Base-by-base conservation (phyloP, 1,140 invertebrate genomes). In the Drosophila setifemur region DNA sequence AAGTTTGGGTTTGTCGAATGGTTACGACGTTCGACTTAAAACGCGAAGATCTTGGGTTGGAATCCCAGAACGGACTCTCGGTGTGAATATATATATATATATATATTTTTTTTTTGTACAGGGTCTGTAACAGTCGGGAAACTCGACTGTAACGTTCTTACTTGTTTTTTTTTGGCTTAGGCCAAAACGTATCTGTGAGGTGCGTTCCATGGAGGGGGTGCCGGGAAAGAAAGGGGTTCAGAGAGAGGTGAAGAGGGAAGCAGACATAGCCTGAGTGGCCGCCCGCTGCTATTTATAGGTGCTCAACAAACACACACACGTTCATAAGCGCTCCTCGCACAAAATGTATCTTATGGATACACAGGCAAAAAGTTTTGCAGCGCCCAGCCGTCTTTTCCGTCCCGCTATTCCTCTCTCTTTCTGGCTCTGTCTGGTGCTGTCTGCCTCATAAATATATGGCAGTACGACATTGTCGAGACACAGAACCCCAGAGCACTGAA, bases 291-390 rank as follows among this genome's bases (percentile, higher is more conserved):
- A 85, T 85, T 85, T 85, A 86, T 85, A 85, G 78, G 78, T 54
- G 78, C 69, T 58, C 26, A 61, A 61, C 57, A 57, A 61, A 61
- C 57, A 61, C 53, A 57, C 57, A 76, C 73, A 76, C 61, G 53
- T 57, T 64, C 57, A 45, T 63, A 37, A 29, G 31, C 19, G 14
- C 50, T 49, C 23, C 31, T 29, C 42, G 49, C 40, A 70, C 39
- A 73, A 60, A 72, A 64, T 85, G 79, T 83, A 86, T 85, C 79
- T 85, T 78, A 63, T 85, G 60, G 74, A 85, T 85, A 83, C 74
- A 83, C 74, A 85, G 63, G 48, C 55, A 63, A 53, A 70, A 50
- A 71, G 54, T 72, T 70, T 70, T 70, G 67, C 67, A 70, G 70
- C 53, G 66, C 44, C 49, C 26, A 26, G 28, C 4, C 26, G 29